Evolutionary conservation across 2,797 vertebrate genomes (phyloP), one percentile per base, ranked within the genome.

Genomic region (Hapalemur alaotrensis): DNA sequence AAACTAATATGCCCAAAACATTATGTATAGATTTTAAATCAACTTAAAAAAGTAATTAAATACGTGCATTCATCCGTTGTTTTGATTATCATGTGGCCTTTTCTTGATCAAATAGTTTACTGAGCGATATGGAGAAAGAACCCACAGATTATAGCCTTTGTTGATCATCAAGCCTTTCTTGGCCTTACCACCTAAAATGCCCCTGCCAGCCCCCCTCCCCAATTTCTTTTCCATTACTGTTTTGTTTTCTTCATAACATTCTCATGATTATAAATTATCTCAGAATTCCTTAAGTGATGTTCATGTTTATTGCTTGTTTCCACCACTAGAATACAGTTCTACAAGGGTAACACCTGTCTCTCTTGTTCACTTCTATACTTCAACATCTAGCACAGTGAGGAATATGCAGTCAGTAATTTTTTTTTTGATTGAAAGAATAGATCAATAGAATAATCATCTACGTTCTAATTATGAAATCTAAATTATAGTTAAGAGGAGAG

Each of bases 381-480:
- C 38, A 83, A 32, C 70, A 30, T 38, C 23, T 79, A 89, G 52
- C 48, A 69, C 3, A 54, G 13, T 59, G 63, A 9, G 13, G 25
- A 43, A 25, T 52, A 13, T 43, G 25, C 20, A 52, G 28, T 87
- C 70, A 92, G 48, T 67, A 78, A 59, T 18, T 72, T 61, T 52
- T 38, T 38, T 95, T 91, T 48, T 93, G 32, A 79, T 43, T n/a
- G n/a, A 91, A 96, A 87, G 54, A 84, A 65, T 84, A 95, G 72
- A 57, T 88, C 20, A 87, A 96, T 87, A 67, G 86, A 86, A 75
- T 54, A 69, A 95, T 65, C 25, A 61, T 43, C 73, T 81, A 69
- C 30, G 14, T 94, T 89, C 89, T 88, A 57, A 92, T 75, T 41
- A 91, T 79, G 75, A 89, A 57, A 75, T 90, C 22, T 59, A 84